Evolutionary conservation across 2,888 invertebrate species (phyloP), one percentile per base, ranked within the genome.

Genomic region (Lithophane semibrunnea): DNA sequence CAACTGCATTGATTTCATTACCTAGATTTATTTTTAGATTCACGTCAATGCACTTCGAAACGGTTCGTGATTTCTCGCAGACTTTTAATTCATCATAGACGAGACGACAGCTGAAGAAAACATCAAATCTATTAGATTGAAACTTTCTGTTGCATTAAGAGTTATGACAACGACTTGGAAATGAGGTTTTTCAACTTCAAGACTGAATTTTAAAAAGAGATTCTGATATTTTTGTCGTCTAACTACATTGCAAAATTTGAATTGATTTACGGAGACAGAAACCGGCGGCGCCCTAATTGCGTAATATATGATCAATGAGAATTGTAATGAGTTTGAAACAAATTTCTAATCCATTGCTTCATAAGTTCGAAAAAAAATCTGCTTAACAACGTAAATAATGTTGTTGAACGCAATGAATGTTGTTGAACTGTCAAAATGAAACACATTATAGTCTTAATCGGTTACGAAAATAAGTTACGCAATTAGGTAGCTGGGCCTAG

Each of bases 31-130:
- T n/a, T n/a, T n/a, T n/a, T 58, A 68, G 42, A 61, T 56, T 47
- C 49, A 75, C 42, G 52, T 24, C 21, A 65, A 69, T 67, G 37
- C 58, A 56, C 5, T 12, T n/a, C 9, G n/a, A 69, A 21, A 12
- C 21, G 44, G 16, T 73, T 83, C 3, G 13, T 13, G 44, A 37
- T 63, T 58, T 58, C 1, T 60, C 13, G 21, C 29, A 68, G 47
- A 60, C 0, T 82, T 49, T 67, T 54, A 74, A 74, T 75, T 58
- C n/a, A 68, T 72, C 13, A 63, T 5, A 73, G 18, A 47, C 21
- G n/a, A 76, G 64, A 47, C 71, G 69, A 61, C 72, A 69, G 72
- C 76, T 85, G 69, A 10, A 75, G 71, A 68, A 56, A 75, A 37
- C 49, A 60, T 81, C 49, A 63, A 80, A 80, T 74, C 52, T 3